phyloP scores from a whole-genome alignment of 1,140 invertebrate species.

The Phymastichus coffea region DNA sequence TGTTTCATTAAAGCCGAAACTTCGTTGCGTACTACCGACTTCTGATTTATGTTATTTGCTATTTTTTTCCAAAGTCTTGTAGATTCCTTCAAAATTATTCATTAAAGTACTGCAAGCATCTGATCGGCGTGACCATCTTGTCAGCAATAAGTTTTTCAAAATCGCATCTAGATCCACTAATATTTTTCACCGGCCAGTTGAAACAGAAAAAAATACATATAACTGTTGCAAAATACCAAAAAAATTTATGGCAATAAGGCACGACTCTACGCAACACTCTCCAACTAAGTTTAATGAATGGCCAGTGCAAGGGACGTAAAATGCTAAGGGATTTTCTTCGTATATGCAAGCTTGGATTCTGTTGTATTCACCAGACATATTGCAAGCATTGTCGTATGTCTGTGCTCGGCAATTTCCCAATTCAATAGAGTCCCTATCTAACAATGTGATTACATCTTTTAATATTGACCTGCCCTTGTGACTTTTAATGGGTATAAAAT shows the following conservation, averaged over 20 bases:
- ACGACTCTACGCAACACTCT: conserved; percentile 14
- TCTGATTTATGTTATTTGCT: conserved; percentile 2
- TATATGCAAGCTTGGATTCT: conserved; percentile 12
- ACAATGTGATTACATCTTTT: too few species aligned
- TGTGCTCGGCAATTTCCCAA: conserved; percentile 6
- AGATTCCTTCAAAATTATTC: neutral
- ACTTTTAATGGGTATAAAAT: neutral
- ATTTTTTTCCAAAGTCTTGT: neutral
- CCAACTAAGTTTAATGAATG: too few species aligned
- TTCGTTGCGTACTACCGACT: neutral
- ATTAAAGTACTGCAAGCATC: neutral
- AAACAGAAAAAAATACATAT: conserved; percentile 31
- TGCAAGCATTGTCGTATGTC: conserved; percentile 23
- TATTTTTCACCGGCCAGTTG: conserved; percentile 10
- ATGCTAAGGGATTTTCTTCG: conserved; percentile 23
- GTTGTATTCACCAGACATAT: conserved; percentile 21
- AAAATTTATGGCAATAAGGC: conserved; percentile 19
- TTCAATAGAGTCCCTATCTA: too few species aligned
- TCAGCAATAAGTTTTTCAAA: neutral
- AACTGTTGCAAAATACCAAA: conserved; percentile 18
- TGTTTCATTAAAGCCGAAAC: too few species aligned
- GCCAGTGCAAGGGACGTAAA: conserved; percentile 22
- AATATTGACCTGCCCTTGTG: too few species aligned
- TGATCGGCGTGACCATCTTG: neutral
- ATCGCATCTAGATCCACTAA: too few species aligned